Conservation (phyloP, 2,797 vertebrate genomes). For the Hypotaenidia philippensis region DNA sequence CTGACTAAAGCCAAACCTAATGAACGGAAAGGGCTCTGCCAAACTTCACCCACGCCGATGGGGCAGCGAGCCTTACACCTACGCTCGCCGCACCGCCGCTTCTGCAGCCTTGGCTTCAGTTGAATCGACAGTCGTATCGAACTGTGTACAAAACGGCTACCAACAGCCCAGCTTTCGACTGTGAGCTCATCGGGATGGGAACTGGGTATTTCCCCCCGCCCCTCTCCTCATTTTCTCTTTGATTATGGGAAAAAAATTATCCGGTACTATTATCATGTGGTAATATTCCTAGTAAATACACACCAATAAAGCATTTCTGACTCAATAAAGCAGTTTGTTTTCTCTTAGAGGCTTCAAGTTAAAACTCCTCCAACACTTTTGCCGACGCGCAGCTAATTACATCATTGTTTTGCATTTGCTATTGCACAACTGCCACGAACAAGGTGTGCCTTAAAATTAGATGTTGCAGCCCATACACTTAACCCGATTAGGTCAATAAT, state of each 20-base stretch:
- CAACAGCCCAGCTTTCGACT: not conserved
- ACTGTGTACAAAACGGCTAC: not conserved
- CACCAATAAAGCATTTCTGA: not conserved
- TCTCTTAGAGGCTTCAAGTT: not conserved
- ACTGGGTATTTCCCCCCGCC: not conserved
- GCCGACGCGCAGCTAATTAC: not conserved
- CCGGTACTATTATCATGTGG: not conserved
- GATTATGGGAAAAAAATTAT: not conserved
- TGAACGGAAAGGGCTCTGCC: not conserved
- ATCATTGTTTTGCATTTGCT: conserved; percentile 30
- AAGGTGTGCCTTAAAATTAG: conserved; percentile 37
- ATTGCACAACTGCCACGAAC: conserved; percentile 6
- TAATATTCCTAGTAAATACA: not conserved
- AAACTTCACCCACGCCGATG: accelerated
- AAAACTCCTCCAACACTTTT: not conserved
- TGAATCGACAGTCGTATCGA: accelerated
- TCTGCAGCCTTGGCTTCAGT: not conserved
- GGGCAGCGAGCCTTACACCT: not conserved
- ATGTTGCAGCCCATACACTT: not conserved
- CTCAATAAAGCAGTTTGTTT: not conserved
- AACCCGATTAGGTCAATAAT: conserved; percentile 31
- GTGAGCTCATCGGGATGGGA: not conserved
- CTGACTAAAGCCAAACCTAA: not conserved
- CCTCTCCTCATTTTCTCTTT: not conserved
- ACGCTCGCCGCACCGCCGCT: not conserved